These are phyloP conservation scores for Isotomurus palustris DNA, from an alignment of 2,888 invertebrate species.

Conservation along the genomic window DNA sequence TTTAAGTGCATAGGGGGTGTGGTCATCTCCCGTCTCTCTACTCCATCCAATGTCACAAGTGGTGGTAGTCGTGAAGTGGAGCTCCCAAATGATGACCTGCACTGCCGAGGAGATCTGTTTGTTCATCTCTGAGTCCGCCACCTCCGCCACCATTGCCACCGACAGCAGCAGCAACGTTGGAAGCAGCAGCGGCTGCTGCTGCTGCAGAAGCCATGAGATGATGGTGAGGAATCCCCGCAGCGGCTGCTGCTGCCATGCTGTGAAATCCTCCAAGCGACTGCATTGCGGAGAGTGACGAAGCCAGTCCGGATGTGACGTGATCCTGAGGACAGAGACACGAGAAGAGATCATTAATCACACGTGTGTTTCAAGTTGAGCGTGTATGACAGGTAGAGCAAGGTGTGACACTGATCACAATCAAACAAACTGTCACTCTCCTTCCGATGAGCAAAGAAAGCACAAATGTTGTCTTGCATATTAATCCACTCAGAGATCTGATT, in stretches of 20 bases:
- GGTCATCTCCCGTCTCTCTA: too few relatives aligned
- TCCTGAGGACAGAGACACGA: slow-evolving; percentile 30
- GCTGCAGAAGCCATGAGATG: slow-evolving; percentile 45
- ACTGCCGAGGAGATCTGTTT: slow-evolving; percentile 42
- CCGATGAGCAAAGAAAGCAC: too few relatives aligned
- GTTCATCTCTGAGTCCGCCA: slow-evolving; percentile 16
- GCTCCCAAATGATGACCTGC: slow-evolving; percentile 40
- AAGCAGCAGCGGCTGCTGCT: slow-evolving; percentile 40
- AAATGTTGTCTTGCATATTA: too few relatives aligned
- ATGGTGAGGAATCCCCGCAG: slow-evolving; percentile 45
- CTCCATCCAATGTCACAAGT: slow-evolving; percentile 46
- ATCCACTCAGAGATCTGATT: too few relatives aligned
- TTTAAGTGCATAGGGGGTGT: not conserved
- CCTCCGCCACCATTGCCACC: not conserved
- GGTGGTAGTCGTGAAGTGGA: slow-evolving; percentile 46
- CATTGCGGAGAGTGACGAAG: slow-evolving; percentile 45
- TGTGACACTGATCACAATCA: slow-evolving; percentile 14
- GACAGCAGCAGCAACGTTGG: slow-evolving; percentile 38
- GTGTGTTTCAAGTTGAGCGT: not conserved
- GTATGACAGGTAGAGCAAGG: slow-evolving; percentile 6
- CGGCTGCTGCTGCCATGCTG: slow-evolving; percentile 43
- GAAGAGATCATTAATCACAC: slow-evolving; percentile 10
- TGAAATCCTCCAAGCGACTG: slow-evolving; percentile 46
- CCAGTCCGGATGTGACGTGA: slow-evolving; percentile 44
- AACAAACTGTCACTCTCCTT: too few relatives aligned